Conservation (phyloP, 2,888 invertebrate genomes). For the Belgica antarctica region DNA sequence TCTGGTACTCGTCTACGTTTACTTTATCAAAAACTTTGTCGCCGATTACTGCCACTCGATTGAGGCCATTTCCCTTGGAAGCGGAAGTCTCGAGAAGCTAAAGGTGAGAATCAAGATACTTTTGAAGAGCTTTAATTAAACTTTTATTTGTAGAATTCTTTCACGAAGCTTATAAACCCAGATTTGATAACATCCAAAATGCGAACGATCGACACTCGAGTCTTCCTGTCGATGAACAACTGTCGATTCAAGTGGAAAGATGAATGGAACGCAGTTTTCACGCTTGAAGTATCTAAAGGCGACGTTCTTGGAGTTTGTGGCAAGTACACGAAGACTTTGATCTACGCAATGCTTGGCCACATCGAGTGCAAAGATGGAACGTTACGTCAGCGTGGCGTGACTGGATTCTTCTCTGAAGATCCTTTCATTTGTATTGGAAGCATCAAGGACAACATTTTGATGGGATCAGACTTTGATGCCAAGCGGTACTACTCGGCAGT, state of each 20-base stretch:
- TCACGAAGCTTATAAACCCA: slow-evolving; percentile 22
- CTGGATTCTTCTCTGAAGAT: slow-evolving; percentile 43
- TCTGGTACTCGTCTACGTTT: slow-evolving; percentile 42
- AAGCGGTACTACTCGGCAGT: slow-evolving; percentile 41
- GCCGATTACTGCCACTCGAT: slow-evolving; percentile 40
- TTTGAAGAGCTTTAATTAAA: too few relatives aligned
- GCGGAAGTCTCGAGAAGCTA: slow-evolving; percentile 32
- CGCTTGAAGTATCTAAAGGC: slow-evolving; percentile 29
- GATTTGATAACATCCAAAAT: slow-evolving; percentile 40
- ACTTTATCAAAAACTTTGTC: slow-evolving; percentile 39
- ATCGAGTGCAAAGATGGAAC: slow-evolving; percentile 40
- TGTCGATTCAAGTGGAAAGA: slow-evolving; percentile 21
- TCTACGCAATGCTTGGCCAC: slow-evolving; percentile 45
- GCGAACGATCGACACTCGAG: slow-evolving; percentile 41
- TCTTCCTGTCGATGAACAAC: slow-evolving; percentile 30
- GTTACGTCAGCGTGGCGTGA: slow-evolving; percentile 37
- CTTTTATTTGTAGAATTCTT: too few relatives aligned
- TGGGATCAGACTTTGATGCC: slow-evolving; percentile 44
- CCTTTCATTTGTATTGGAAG: slow-evolving; percentile 41
- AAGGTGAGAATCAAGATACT: too few relatives aligned
- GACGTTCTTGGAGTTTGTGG: slow-evolving; percentile 37
- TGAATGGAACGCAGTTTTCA: slow-evolving; percentile 6
- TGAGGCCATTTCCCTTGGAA: slow-evolving; percentile 28
- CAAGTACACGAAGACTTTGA: slow-evolving; percentile 43
- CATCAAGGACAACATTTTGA: slow-evolving; percentile 43